Percentiles rank a stretch among this genome's conserved stretches.
These are phyloP conservation scores for Nycticebus coucang DNA, from an alignment of 2,113 vertebrate species.

Conservation along the genomic window DNA sequence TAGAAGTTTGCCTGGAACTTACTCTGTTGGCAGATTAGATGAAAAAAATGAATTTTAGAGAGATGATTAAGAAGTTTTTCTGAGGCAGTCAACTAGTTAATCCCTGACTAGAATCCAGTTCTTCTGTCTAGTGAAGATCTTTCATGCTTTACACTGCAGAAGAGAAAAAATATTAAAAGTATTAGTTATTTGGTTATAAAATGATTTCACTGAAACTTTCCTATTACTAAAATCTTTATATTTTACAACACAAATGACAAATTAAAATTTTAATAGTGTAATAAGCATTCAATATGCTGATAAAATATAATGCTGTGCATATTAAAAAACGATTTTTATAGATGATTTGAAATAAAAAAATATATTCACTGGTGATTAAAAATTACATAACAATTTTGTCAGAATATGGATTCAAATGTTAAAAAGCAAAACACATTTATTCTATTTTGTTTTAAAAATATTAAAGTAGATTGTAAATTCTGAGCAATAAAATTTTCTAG, in stretches of 20 bases:
- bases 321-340: not conserved
- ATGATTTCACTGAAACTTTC: not conserved
- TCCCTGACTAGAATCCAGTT: not conserved
- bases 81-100: not conserved
- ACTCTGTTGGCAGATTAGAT: not conserved
- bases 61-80: not conserved
- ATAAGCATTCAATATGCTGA: not conserved
- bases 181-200: not conserved
- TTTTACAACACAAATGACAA: not conserved
- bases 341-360: conserved; percentile 23
- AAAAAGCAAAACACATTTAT: not conserved
- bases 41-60: not conserved
- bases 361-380: not conserved
- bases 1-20: not conserved
- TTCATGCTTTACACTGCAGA: not conserved
- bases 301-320: not conserved
- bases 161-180: not conserved
- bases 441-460: not conserved
- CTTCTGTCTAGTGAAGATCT: not conserved
- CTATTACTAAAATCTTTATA: not conserved
- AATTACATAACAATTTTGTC: not conserved
- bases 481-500: not conserved
- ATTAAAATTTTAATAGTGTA: not conserved
- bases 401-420: not conserved
- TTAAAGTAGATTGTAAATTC: not conserved